Conservation (phyloP, 1,140 invertebrate genomes). For the Apis florea region DNA sequence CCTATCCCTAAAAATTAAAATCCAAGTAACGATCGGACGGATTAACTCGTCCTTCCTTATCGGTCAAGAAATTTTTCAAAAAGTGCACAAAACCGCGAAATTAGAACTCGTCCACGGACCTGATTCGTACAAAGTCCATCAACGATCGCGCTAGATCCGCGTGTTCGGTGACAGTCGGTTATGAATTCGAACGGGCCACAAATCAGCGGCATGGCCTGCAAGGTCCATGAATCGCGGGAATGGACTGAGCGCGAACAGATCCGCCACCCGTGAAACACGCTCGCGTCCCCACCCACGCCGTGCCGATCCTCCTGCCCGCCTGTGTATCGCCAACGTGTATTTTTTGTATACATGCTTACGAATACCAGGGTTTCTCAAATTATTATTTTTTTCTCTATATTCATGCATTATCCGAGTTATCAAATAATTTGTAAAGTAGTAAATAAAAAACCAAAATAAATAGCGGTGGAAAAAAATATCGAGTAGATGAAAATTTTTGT, state of each 20-base stretch:
- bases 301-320: slow-evolving; percentile 12
- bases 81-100: background rate
- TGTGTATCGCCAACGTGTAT: background rate
- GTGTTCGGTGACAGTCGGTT: slow-evolving; percentile 22
- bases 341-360: slow-evolving; percentile 36
- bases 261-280: slow-evolving; percentile 61
- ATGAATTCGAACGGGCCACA: slow-evolving; percentile 28
- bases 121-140: slow-evolving; percentile 2
- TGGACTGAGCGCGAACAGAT: slow-evolving; percentile 68
- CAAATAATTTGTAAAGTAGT: too few species aligned
- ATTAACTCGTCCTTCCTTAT: too few species aligned
- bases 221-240: slow-evolving; percentile 69
- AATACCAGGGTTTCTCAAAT: slow-evolving; percentile 27
- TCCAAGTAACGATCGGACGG: too few species aligned
- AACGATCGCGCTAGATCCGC: slow-evolving; percentile 3
- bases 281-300: slow-evolving; percentile 54
- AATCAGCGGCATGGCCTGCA: slow-evolving; percentile 55
- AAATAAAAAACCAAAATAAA: too few species aligned
- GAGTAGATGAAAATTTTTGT: too few species aligned
- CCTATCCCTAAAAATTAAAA: too few species aligned
- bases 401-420: background rate
- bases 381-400: background rate
- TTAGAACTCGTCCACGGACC: background rate
- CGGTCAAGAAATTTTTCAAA: too few species aligned
- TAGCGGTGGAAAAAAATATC: too few species aligned